Conservation (phyloP, 2,113 vertebrate genomes). For the Apeltes quadracus region DNA sequence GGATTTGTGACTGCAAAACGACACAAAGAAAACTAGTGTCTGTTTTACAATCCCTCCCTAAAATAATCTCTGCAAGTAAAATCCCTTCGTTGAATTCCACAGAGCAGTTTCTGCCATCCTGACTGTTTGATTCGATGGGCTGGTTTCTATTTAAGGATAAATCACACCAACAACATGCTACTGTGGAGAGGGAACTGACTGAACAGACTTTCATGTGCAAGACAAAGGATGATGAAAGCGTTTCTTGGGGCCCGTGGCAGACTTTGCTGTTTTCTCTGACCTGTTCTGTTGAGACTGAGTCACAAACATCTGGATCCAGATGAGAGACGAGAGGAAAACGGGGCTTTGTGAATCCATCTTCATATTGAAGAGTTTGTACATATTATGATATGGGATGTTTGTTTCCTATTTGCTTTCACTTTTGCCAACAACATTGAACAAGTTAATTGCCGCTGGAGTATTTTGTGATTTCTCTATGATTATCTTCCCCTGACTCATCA, state of each 20-base stretch:
- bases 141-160: slow-evolving; percentile 12
- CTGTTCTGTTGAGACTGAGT: slow-evolving; percentile 31
- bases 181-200: slow-evolving; percentile 32
- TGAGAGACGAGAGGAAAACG: slow-evolving; percentile 25
- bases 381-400: slow-evolving; percentile 64
- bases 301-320: slow-evolving; percentile 39
- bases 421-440: slow-evolving; percentile 40
- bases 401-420: slow-evolving; percentile 49
- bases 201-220: slow-evolving; percentile 16
- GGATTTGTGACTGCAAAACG: slow-evolving; percentile 7
- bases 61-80: slow-evolving; percentile 12
- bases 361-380: slow-evolving; percentile 80
- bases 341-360: slow-evolving; percentile 63
- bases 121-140: slow-evolving; percentile 16
- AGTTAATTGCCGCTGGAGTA: slow-evolving; percentile 44
- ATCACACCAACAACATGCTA: slow-evolving; percentile 16
- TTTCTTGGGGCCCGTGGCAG: not conserved
- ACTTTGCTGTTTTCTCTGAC: slow-evolving; percentile 16
- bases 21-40: not conserved
- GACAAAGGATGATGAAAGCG: slow-evolving; percentile 15
- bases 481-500: slow-evolving; percentile 47
- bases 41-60: not conserved
- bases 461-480: slow-evolving; percentile 49
- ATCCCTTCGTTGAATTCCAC: slow-evolving; percentile 21
- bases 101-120: slow-evolving; percentile 25